Conservation (phyloP, 2,888 invertebrate species). For the Branchipolynoe longqiensis region DNA sequence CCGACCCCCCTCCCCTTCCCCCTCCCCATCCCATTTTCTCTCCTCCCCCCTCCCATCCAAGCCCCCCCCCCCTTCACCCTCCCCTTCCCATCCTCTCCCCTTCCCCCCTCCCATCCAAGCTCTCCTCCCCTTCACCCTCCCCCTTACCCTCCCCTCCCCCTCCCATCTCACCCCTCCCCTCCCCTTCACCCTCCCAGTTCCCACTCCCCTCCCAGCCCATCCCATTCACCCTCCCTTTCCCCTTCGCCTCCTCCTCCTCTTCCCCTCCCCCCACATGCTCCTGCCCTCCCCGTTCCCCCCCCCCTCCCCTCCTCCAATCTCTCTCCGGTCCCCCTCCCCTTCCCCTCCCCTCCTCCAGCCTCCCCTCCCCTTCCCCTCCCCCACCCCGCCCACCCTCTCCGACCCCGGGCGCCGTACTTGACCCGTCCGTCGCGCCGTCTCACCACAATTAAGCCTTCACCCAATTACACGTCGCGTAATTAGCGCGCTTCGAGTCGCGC, state of each 20-base stretch:
- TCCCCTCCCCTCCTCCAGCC: no score
- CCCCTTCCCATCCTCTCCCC: no score
- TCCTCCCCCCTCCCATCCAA: not conserved
- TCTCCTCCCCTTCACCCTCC: no score
- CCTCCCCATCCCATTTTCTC: not conserved
- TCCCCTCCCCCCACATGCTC: not conserved
- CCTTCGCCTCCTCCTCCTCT: not conserved
- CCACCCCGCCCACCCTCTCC: not conserved
- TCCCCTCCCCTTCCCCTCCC: no score
- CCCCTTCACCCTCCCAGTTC: not conserved
- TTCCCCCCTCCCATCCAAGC: no score
- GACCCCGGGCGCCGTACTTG: not conserved
- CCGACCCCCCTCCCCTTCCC: not conserved
- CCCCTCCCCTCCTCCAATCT: no score
- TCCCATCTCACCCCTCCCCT: not conserved
- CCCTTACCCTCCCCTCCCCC: no score
- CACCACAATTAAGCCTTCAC: constrained; percentile 46
- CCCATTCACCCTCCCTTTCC: not conserved
- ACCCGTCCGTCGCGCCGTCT: not conserved
- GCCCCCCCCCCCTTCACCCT: no score
- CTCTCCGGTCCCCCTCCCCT: no score
- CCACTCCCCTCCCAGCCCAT: not conserved
- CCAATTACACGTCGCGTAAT: constrained; percentile 46
- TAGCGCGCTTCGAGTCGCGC: not conserved
- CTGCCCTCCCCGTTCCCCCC: not conserved